Evolutionary conservation across 2,888 invertebrate species (phyloP).

Genomic region (Vesta saturnalis): DNA sequence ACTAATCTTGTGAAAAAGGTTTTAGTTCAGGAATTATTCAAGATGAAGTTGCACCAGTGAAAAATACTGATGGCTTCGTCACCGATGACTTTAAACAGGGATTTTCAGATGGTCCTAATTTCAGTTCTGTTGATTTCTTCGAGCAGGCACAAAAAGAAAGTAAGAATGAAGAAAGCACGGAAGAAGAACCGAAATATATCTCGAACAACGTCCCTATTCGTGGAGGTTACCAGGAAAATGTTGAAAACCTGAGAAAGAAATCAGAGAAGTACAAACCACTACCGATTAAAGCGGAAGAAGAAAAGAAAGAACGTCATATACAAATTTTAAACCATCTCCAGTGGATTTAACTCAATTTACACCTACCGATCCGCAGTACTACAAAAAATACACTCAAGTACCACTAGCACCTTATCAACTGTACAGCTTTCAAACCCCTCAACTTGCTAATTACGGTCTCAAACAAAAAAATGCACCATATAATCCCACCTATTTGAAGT

Average conservation of each 20-base stretch:
- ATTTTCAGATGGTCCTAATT: conserved; percentile 29
- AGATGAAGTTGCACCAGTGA: conserved; percentile 21
- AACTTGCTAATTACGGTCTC: conserved; percentile 47
- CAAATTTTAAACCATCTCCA: conserved; percentile 19
- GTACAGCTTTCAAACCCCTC: conserved; percentile 58
- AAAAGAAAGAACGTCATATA: conserved; percentile 10
- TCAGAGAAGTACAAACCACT: conserved; percentile 3
- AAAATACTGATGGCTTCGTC: conserved; percentile 17
- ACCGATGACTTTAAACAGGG: conserved; percentile 18
- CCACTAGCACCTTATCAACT: conserved; percentile 23
- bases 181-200: conserved; percentile 53
- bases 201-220: conserved; percentile 53
- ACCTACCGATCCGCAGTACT: conserved; percentile 12
- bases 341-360: conserved; percentile 17
- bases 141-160: conserved; percentile 52
- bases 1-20: conserved; percentile 10
- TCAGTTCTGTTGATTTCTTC: conserved; percentile 58
- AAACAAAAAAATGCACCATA: no score
- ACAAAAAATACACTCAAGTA: conserved; percentile 17
- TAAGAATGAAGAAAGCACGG: conserved; percentile 38
- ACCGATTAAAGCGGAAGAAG: conserved; percentile 14
- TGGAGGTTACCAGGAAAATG: conserved; percentile 14
- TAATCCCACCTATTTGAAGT: conserved; percentile 61
- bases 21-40: conserved; percentile 36
- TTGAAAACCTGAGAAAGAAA: conserved; percentile 11